Evolutionary conservation across 2,888 invertebrate species (phyloP), one percentile per base, ranked within the genome.

Genomic region (Drosophila helvetica): DNA sequence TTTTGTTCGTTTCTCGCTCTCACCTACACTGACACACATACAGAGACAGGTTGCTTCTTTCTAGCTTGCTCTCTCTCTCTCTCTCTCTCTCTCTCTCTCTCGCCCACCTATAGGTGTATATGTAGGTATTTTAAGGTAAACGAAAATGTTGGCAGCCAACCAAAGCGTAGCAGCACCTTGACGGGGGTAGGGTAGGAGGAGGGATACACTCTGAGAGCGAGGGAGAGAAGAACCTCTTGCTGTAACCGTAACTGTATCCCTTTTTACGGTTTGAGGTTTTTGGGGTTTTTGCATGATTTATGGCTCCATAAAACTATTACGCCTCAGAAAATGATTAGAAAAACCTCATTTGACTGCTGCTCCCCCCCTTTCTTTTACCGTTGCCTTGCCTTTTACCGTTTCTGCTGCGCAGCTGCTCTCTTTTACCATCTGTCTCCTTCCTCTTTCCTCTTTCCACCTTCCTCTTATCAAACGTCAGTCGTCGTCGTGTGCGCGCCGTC

Each of bases 141-240:
- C 82, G 75, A 75, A 70, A 90, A 90, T 87, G 90, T 90, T 90
- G 91, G 90, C 91, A 90, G 84, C 90, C 90, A 91, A 90, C 90
- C 90, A 90, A 91, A 90, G 91, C 83, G 80, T 71, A 88, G 91
- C 85, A 86, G 91, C 85, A 86, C 83, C 87, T 89, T 89, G 70
- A 68, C 50, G 73, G 77, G 75, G 78, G 55, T 27, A 45, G 59
- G 25, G 25, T 27, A 45, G 59, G 25, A 18, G 74, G 18, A 27
- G 51, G 54, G 55, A 53, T 19, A 15, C 19, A 2, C 43, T 33
- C 43, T 17, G 15, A 33, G 25, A 30, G 47, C 15, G 47, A 4
- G 33, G 12, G 12, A 12, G 27, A 52, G 47, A 18, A 9, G 52
- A 48, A 50, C n/a, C 38, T n/a, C 38, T 33, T 33, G 33, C 12